Evolutionary conservation across 2,797 vertebrate genomes (phyloP).

Genomic region (Miichthys miiuy): DNA sequence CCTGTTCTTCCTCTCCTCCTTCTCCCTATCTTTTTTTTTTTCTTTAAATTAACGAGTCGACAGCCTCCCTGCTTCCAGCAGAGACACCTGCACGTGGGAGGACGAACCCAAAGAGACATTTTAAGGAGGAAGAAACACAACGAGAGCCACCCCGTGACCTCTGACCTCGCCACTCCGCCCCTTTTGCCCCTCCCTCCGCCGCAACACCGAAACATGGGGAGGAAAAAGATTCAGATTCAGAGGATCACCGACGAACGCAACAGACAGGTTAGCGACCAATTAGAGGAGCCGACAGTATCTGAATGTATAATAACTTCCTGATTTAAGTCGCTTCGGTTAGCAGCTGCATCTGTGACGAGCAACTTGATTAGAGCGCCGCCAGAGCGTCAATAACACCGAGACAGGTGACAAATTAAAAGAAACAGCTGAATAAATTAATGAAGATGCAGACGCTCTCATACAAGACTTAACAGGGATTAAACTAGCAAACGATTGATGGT

Average conservation of each 20-base stretch:
- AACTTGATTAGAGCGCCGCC: neutral
- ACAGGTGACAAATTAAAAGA: neutral
- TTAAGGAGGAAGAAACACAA: slow-evolving; percentile 30
- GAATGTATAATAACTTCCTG: slow-evolving; percentile 12
- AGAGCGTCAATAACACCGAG: neutral
- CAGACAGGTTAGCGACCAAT: slow-evolving; percentile 88
- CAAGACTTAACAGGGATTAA: neutral
- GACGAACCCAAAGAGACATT: slow-evolving; percentile 17
- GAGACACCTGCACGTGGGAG: slow-evolving; percentile 49
- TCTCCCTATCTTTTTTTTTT: slow-evolving; percentile 51
- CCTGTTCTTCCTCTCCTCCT: slow-evolving; percentile 74
- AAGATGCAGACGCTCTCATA: neutral
- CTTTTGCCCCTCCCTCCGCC: slow-evolving; percentile 76
- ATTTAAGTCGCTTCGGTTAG: neutral
- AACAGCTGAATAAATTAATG: neutral
- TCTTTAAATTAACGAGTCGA: slow-evolving; percentile 36
- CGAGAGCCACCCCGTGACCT: slow-evolving; percentile 67
- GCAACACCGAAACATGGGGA: slow-evolving; percentile 91
- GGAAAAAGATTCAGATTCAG: slow-evolving; percentile 99
- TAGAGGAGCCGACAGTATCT: neutral
- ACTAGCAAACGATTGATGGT: neutral
- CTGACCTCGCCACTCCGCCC: slow-evolving; percentile 60
- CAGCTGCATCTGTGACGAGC: slow-evolving; percentile 8
- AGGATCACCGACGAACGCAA: slow-evolving; percentile 98
- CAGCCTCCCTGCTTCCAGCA: slow-evolving; percentile 56